Percentiles rank a stretch among this genome's conserved stretches.
Conservation (phyloP, 2,888 invertebrate genomes). For the Dryobota labecula region DNA sequence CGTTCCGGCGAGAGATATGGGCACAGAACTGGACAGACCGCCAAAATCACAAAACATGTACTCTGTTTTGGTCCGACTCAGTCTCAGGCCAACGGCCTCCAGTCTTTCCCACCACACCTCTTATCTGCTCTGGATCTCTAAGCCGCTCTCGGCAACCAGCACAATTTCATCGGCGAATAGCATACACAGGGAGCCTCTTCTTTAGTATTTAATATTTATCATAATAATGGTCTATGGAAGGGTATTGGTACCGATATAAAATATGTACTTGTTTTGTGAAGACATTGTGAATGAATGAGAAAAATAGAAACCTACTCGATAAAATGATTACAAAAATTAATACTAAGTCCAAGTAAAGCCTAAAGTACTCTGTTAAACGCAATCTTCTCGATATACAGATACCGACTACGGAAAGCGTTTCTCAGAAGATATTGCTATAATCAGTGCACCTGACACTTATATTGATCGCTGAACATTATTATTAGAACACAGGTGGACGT, state of each 20-base stretch:
- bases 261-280: background rate
- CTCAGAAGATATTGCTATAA: constrained; percentile 12
- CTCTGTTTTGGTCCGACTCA: too few relatives aligned
- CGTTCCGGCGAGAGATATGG: too few relatives aligned
- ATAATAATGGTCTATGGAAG: background rate
- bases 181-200: too few relatives aligned
- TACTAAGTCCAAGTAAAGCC: background rate
- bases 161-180: too few relatives aligned
- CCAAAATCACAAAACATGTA: too few relatives aligned
- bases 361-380: background rate
- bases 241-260: background rate
- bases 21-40: too few relatives aligned
- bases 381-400: background rate
- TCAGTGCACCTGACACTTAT: constrained; percentile 2
- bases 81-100: too few relatives aligned
- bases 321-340: background rate
- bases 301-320: background rate
- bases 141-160: too few relatives aligned
- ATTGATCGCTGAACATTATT: constrained; percentile 14
- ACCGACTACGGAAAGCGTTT: background rate
- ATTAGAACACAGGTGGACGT: constrained; percentile 23
- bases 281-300: background rate
- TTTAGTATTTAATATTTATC: too few relatives aligned
- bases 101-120: too few relatives aligned
- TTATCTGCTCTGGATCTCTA: too few relatives aligned